Base-by-base conservation (phyloP, 2,888 invertebrate species). In the Geotrupes spiniger region DNA sequence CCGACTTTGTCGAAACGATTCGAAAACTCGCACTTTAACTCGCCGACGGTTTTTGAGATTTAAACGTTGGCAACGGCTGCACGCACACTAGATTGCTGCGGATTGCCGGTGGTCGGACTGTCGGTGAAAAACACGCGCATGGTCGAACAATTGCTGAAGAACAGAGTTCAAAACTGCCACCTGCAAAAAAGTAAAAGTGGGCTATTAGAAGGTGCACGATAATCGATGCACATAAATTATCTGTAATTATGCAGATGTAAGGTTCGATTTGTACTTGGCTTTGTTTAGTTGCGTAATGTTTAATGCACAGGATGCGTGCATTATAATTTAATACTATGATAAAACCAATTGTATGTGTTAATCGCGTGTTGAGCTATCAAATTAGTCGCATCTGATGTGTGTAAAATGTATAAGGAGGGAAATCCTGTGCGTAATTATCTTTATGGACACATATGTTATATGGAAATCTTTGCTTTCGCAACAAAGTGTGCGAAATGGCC, bases 111-210 rank as follows among this genome's bases (percentile, higher is more conserved):
- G 31, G 44, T 4, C 15, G 33, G 36, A 44, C 26, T 16, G 42
- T 31, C 25, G 21, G 15, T 14, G 31, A 21, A 21, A 21, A 21
- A 40, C 41, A 41, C 40, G 46, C 46, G 46, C 46, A 46, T 41
- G 46, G 46, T 40, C 46, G 36, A 40, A 41, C 40, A 46, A 46
- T 46, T 46, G 25, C 46, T 40, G 36, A 39, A 46, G 46, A 46
- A 46, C 46, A 27, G 46, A 33, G 33, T 39, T 27, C 17, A 26
- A 16, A 39, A 10, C 11, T 39, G 26, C 33, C 11, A 21, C 33
- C 27, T 44, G 43, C 9, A 36, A 43, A 37, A 44, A 44, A 36
- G 44, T 36, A 44, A 44, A 44, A 44, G 44, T 44, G 36, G 36
- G 21, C 12, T 12, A 33, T 43, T 16, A 21, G 9, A 39, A 39